A percentile compares a stretch with the other conserved stretches of the same genome.
Evolutionary conservation across 2,888 invertebrate species (phyloP).

Genomic region (Hypsopygia costalis): DNA sequence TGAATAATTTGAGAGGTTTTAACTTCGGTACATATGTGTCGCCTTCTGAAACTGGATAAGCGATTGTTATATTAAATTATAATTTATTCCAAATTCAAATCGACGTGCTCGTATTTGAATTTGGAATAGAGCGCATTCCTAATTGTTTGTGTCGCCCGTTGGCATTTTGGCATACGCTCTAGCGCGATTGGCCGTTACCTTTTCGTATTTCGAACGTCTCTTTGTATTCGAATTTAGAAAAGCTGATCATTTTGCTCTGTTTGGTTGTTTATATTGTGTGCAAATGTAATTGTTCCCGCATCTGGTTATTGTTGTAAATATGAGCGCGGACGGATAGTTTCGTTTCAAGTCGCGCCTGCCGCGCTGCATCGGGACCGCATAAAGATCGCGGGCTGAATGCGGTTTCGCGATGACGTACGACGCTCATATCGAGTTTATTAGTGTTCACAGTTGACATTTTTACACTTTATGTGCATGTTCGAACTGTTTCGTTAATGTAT

Average conservation of each 20-base stretch:
- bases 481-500: conserved; percentile 1
- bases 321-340: conserved; percentile 40
- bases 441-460: conserved; percentile 29
- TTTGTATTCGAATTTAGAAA: conserved; percentile 77
- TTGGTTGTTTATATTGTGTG: conserved; percentile 69
- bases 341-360: conserved; percentile 21
- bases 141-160: conserved; percentile 64
- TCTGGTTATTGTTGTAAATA: conserved; percentile 62
- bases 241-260: conserved; percentile 67
- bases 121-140: conserved; percentile 70
- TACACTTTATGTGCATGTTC: conserved; percentile 21
- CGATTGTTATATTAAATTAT: conserved; percentile 33
- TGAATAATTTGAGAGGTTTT: conserved; percentile 34
- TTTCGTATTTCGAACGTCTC: conserved; percentile 68
- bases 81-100: conserved; percentile 58
- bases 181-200: conserved; percentile 63
- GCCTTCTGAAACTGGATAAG: conserved; percentile 41
- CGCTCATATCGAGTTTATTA: conserved; percentile 29
- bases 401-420: conserved; percentile 26
- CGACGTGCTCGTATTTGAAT: conserved; percentile 52
- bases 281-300: conserved; percentile 68
- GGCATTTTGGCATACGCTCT: conserved; percentile 71
- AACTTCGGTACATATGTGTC: conserved; percentile 12
- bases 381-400: conserved; percentile 29
- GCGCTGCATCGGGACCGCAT: conserved; percentile 19